phyloP scores from a whole-genome alignment of 1,140 invertebrate genomes.

The Solen grandis region DNA sequence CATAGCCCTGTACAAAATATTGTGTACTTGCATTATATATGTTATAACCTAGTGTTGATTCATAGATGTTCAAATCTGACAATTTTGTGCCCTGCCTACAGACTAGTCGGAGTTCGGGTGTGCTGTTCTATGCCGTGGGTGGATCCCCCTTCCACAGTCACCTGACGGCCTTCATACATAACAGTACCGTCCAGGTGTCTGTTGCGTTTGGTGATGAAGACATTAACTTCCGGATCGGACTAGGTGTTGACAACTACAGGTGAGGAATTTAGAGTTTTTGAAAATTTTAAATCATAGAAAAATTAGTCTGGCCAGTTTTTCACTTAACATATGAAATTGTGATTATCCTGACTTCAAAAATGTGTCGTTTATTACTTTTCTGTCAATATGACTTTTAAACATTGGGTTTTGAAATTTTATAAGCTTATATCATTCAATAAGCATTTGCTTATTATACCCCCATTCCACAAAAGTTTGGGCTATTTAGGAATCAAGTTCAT shows the following conservation, averaged over 20 bases:
- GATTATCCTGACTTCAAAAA: background rate
- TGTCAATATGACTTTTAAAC: too few species aligned
- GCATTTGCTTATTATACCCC: too few species aligned
- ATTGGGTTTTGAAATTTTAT: too few species aligned
- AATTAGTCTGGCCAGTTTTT: too few species aligned
- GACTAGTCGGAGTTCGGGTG: conserved; percentile 73
- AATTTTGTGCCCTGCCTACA: conserved; percentile 47
- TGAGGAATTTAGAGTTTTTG: conserved; percentile 64
- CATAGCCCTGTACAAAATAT: too few species aligned
- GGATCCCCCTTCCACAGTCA: conserved; percentile 68
- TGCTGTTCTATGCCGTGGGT: conserved; percentile 75
- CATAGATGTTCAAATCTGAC: background rate
- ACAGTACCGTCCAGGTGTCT: conserved; percentile 82
- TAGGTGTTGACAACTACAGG: conserved; percentile 76
- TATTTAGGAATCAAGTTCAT: too few species aligned
- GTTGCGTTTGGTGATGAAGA: conserved; percentile 90
- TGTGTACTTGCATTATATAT: too few species aligned
- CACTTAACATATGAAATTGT: too few species aligned
- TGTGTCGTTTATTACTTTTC: background rate
- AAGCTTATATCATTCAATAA: too few species aligned
- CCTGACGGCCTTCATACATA: conserved; percentile 70
- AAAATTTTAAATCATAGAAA: too few species aligned
- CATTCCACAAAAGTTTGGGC: too few species aligned
- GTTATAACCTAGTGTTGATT: too few species aligned
- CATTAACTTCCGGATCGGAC: conserved; percentile 70